Conservation (phyloP, 1,140 invertebrate genomes). For the Dinoponera quadriceps region DNA sequence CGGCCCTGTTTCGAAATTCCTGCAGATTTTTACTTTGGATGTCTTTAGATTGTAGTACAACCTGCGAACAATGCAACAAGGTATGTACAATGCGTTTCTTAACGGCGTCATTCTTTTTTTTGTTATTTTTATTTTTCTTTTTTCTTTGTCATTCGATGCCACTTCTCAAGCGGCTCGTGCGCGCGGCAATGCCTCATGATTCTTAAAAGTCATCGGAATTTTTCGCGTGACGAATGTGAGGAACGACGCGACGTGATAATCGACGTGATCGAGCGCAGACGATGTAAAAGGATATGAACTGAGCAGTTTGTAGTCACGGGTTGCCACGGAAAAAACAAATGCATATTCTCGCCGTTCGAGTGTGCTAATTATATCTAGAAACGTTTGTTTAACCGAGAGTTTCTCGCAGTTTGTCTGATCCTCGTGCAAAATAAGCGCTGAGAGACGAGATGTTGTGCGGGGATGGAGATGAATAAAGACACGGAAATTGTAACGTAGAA, state of each 20-base stretch:
- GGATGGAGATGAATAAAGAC: conserved; percentile 3
- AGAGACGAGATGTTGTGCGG: neutral
- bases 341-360: neutral
- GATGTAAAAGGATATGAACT: conserved; percentile 36
- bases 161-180: conserved; percentile 37
- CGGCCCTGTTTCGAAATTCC: conserved; percentile 74
- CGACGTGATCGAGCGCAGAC: conserved; percentile 4
- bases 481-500: neutral
- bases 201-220: conserved; percentile 14
- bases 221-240: neutral
- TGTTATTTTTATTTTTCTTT: neutral
- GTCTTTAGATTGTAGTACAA: conserved; percentile 77
- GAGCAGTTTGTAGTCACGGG: conserved; percentile 56
- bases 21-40: conserved; percentile 75
- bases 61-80: conserved; percentile 77
- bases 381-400: conserved; percentile 17
- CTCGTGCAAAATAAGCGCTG: neutral
- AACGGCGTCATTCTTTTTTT: conserved; percentile 51
- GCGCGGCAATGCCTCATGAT: conserved; percentile 31
- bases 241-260: neutral
- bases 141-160: conserved; percentile 34
- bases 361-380: conserved; percentile 8
- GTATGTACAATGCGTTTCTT: conserved; percentile 75
- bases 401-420: conserved; percentile 23
- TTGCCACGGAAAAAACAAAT: conserved; percentile 22